Evolutionary conservation across 2,888 invertebrate genomes (phyloP).

Genomic region (Nemurella pictetii): DNA sequence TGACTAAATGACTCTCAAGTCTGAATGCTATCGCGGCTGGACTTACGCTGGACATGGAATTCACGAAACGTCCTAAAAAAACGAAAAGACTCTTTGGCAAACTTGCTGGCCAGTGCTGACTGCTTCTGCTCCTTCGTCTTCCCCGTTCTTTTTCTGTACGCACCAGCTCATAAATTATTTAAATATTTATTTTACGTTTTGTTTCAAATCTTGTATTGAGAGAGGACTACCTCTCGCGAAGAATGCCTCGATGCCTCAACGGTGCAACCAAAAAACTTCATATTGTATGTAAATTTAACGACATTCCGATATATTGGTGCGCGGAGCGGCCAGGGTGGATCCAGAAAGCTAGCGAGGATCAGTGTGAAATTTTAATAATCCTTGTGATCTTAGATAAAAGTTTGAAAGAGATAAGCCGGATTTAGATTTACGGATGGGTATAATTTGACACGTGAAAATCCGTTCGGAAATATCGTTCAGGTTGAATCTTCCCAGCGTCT

Average conservation of each 20-base stretch:
- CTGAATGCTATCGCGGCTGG: neutral
- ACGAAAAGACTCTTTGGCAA: neutral
- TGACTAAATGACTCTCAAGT: too few relatives aligned
- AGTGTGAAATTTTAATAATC: constrained; percentile 12
- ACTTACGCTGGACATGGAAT: neutral
- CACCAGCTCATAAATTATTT: constrained; percentile 30
- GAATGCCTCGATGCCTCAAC: constrained; percentile 10
- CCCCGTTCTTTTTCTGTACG: neutral
- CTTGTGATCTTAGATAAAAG: neutral
- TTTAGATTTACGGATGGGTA: neutral
- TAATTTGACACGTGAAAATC: neutral
- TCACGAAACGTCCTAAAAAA: neutral
- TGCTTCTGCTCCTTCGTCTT: too few relatives aligned
- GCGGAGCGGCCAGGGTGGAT: neutral
- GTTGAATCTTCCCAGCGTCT: neutral
- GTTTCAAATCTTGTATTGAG: constrained; percentile 24
- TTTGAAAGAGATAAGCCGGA: neutral
- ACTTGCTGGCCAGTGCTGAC: neutral
- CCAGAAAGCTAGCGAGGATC: neutral
- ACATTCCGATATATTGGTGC: constrained; percentile 6
- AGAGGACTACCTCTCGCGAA: neutral
- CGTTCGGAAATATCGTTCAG: neutral
- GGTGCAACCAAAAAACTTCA: constrained; percentile 1
- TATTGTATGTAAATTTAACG: constrained; percentile 28
- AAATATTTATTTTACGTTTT: constrained; percentile 27